Evolutionary conservation across 2,113 vertebrate species (phyloP).

Genomic region (Sinocyclocheilus maitianheensis): DNA sequence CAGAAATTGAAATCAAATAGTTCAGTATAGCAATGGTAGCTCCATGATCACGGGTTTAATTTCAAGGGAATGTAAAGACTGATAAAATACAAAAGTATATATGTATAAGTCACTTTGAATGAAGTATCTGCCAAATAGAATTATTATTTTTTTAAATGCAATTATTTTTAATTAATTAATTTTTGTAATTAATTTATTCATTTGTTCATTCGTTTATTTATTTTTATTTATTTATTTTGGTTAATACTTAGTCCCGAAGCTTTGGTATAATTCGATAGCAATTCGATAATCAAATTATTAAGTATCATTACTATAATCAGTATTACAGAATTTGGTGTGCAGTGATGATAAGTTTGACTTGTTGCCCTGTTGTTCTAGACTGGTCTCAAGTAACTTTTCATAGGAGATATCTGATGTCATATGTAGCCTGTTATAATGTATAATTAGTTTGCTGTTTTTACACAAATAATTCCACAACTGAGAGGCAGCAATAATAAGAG

Average conservation of each 20-base stretch:
- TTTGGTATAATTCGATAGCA: not conserved
- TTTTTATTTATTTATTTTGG: too few species aligned
- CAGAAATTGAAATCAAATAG: not conserved
- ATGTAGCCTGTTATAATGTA: constrained; percentile 1
- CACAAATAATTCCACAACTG: constrained; percentile 48
- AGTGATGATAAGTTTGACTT: not conserved
- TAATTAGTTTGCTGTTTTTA: constrained; percentile 26
- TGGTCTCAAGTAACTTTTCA: constrained; percentile 13
- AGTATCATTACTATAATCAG: not conserved
- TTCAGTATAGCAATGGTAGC: not conserved
- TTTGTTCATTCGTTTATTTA: too few species aligned
- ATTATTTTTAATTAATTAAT: too few species aligned
- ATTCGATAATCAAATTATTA: not conserved
- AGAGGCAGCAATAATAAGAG: constrained; percentile 36
- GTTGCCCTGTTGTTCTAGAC: not conserved
- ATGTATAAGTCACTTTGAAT: not conserved
- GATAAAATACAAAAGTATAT: not conserved
- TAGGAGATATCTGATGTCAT: constrained; percentile 1
- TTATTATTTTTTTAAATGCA: too few species aligned
- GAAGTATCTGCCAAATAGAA: not conserved
- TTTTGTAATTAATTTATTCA: too few species aligned
- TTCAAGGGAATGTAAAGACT: not conserved
- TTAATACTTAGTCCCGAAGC: too few species aligned
- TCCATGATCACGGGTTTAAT: not conserved
- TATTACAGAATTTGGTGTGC: not conserved